Base-by-base conservation (phyloP, 2,797 vertebrate species). In the Poecilia velifera region DNA sequence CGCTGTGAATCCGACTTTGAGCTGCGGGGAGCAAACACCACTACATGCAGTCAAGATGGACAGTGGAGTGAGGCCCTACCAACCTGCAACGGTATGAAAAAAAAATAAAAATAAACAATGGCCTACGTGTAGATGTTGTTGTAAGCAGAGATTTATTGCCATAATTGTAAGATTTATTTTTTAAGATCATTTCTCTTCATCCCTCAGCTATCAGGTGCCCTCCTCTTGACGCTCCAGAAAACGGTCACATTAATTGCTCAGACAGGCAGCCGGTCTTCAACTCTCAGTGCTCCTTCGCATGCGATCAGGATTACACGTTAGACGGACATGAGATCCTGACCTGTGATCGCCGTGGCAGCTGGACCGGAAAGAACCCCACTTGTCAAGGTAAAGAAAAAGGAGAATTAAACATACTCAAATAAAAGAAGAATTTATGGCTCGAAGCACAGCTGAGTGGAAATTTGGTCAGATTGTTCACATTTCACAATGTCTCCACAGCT, bases 281-380 rank as follows among this genome's bases (percentile, higher is more conserved):
- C 73, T 91, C 96, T 1, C 78, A 84, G 79, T 97, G 97, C 81
- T 87, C 71, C 53, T 96, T 97, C 90, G 90, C 79, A 36, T 97
- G 97, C 18, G 0, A 80, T 0, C 77, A 93, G 76, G 95, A 92
- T 2, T 92, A 92, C 79, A 6, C 41, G 1, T 41, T 96, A 74
- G 71, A 88, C 0, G 96, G 96, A 13, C 81, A 90, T 0, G 76
- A 88, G 1, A 28, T 75, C 49, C 77, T 93, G 66, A 92, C 0
- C 25, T 97, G 97, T 73, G 86, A 55, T 85, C 82, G 2, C 6
- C 91, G 93, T 12, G 96, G 96, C 75, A 92, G 83, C 31, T 97
- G 97, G 97, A 95, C 94, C 0, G 90, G 39, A 86, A 72, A 91
- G 8, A 81, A 62, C 31, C 95, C 96, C 0, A 84, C 79, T 25